Base-by-base conservation (phyloP, 2,113 vertebrate species). In the Camelus bactrianus region DNA sequence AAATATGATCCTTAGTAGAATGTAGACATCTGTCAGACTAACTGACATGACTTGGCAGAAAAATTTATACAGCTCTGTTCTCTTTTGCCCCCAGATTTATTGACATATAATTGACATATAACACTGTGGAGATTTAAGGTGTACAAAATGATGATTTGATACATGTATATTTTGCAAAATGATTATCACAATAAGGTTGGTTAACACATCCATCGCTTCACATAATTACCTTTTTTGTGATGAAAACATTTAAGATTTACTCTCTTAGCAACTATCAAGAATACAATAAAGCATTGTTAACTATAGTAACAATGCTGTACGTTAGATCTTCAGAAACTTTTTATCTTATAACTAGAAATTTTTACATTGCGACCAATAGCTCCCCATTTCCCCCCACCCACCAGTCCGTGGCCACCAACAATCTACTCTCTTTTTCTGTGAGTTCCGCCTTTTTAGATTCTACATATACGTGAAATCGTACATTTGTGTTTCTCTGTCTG, bases 1-100 rank as follows among this genome's bases (percentile, higher is more conserved):
- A 95, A 96, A 69, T 93, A 10, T 86, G 28, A 91, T 90, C 97
- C 87, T 85, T 92, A 85, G 96, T 35, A 67, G 91, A 82, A 94
- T 58, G 72, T 92, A 93, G 97, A 97, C 97, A 96, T 98, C 96
- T 98, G 96, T 96, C 97, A 98, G 98, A 98, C 92, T 98, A 95
- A 98, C 93, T 96, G 96, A 92, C 96, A 97, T 85, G 56, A 89
- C 95, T 96, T 95, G 28, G 28, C 88, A 94, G 93, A 96, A 97
- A 96, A 46, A 84, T 96, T 94, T 91, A 69, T 86, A 91, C n/a
- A 26, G 38, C 84, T 98, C 90, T 92, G 50, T 97, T 96, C 77
- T 91, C 58, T 15, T 11, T 4, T 17, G 11, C 26, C 19, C 7
- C 13, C 19, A 52, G 20, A n/a, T 88, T 89, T 82, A 62, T n/a